phyloP scores from a whole-genome alignment of 1,140 invertebrate species.

The Drosophila burlai region DNA sequence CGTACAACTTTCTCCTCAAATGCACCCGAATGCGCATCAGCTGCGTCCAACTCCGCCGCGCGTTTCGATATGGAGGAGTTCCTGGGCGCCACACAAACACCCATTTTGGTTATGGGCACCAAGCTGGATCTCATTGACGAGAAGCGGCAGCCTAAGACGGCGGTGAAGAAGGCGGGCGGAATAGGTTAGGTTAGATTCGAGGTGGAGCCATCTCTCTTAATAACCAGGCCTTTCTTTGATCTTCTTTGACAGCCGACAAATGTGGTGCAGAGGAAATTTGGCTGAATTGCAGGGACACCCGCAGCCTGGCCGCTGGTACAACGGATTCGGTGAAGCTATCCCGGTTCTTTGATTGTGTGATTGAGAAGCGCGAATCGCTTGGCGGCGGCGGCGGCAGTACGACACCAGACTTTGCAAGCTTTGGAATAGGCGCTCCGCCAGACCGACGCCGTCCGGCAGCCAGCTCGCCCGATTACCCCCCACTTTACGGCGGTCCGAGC shows the following conservation, averaged over 20 bases:
- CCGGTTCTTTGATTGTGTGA: conserved; percentile 97
- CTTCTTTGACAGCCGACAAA: conserved; percentile 89
- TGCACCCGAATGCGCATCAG: conserved; percentile 36
- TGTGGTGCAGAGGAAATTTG: conserved; percentile 97
- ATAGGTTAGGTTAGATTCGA: conserved; percentile 75
- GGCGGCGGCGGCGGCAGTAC: conserved; percentile 86
- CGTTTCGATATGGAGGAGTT: conserved; percentile 96
- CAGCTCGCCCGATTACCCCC: conserved; percentile 19
- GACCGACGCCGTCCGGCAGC: conserved; percentile 54
- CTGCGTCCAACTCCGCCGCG: conserved; percentile 86
- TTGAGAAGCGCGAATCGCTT: conserved; percentile 89
- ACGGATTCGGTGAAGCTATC: conserved; percentile 96
- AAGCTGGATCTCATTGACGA: conserved; percentile 94
- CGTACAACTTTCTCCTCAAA: conserved; percentile 19
- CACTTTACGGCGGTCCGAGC: conserved; percentile 11
- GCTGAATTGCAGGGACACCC: conserved; percentile 92
- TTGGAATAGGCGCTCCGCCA: conserved; percentile 71
- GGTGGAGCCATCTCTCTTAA: not conserved
- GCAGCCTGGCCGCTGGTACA: conserved; percentile 95
- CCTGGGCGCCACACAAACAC: conserved; percentile 93
- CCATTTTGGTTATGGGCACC: conserved; percentile 96
- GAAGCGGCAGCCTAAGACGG: conserved; percentile 88
- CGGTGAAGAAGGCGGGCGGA: conserved; percentile 89
- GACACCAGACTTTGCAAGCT: not conserved
- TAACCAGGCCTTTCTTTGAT: too few species aligned